Evolutionary conservation across 2,113 vertebrate genomes (phyloP).

Genomic region (Eublepharis macularius): DNA sequence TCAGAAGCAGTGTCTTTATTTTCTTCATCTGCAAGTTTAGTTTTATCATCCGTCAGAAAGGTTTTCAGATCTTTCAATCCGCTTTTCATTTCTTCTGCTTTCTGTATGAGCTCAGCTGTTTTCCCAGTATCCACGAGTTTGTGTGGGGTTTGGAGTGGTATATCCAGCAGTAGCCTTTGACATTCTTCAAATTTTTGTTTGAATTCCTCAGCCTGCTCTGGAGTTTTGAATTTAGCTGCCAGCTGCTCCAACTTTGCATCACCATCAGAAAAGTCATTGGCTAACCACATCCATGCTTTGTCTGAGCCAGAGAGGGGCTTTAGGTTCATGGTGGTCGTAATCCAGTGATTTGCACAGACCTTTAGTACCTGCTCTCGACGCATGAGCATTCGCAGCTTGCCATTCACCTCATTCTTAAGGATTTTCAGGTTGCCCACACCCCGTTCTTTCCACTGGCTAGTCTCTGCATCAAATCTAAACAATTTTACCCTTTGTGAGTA

Average conservation of each 20-base stretch:
- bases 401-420: slow-evolving; percentile 90
- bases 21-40: slow-evolving; percentile 82
- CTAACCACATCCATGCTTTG: slow-evolving; percentile 96
- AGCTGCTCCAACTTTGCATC: slow-evolving; percentile 90
- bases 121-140: slow-evolving; percentile 93
- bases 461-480: slow-evolving; percentile 90
- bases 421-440: slow-evolving; percentile 94
- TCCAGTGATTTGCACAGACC: slow-evolving; percentile 98
- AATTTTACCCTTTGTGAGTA: slow-evolving; percentile 94
- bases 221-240: slow-evolving; percentile 94
- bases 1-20: slow-evolving; percentile 71
- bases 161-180: slow-evolving; percentile 90
- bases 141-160: slow-evolving; percentile 96
- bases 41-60: slow-evolving; percentile 89
- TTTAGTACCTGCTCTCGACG: slow-evolving; percentile 96
- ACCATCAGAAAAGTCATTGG: slow-evolving; percentile 94
- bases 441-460: slow-evolving; percentile 96
- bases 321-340: slow-evolving; percentile 96
- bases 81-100: slow-evolving; percentile 97
- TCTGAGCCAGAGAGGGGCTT: slow-evolving; percentile 94
- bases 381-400: slow-evolving; percentile 93
- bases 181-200: slow-evolving; percentile 96
- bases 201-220: slow-evolving; percentile 92
- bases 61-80: slow-evolving; percentile 96
- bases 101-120: slow-evolving; percentile 93